These are phyloP conservation scores for Falco peregrinus DNA, from an alignment of 2,797 vertebrate genomes.

Conservation along the genomic window DNA sequence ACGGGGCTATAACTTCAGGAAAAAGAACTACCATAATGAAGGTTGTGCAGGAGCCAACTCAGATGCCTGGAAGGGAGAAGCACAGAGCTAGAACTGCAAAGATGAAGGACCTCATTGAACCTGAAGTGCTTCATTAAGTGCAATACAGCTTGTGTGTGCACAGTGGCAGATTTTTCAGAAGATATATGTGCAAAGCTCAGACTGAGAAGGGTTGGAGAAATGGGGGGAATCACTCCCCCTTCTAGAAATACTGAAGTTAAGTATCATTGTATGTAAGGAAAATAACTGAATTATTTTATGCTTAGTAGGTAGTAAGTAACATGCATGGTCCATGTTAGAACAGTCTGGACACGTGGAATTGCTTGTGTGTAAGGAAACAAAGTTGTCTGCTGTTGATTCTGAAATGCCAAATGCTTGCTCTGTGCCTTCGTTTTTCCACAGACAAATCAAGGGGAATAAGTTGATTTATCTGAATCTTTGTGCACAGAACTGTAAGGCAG, in stretches of 20 bases:
- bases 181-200: neutral
- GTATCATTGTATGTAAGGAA: neutral
- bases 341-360: neutral
- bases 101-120: slow-evolving; percentile 10
- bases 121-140: slow-evolving; percentile 19
- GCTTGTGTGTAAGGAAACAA: neutral
- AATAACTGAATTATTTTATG: neutral
- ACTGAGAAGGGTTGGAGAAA: neutral
- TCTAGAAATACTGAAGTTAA: neutral
- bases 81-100: neutral
- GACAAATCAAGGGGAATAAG: neutral
- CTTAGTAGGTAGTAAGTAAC: neutral
- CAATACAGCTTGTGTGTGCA: neutral
- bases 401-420: neutral
- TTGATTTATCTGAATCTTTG: neutral
- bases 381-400: neutral
- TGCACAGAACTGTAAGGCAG: neutral
- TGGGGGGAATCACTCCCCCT: neutral
- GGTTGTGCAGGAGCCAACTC: neutral
- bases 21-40: neutral
- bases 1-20: neutral
- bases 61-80: slow-evolving; percentile 4
- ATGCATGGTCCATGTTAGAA: neutral
- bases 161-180: neutral
- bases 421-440: neutral